Evolutionary conservation across 2,888 invertebrate species (phyloP).

Genomic region (Flexamia atlantica): DNA sequence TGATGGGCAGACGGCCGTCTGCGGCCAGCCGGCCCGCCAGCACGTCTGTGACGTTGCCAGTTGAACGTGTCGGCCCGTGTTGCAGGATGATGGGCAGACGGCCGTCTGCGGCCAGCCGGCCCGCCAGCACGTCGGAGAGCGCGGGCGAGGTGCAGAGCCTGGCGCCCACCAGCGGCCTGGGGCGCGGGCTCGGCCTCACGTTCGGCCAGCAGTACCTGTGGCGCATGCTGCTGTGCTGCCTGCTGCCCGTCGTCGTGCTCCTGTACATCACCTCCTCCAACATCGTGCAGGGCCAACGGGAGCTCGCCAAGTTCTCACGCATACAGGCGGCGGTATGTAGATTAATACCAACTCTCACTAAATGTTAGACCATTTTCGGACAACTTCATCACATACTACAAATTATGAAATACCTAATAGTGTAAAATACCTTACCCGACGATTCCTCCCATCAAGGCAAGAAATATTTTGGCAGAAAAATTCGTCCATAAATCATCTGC

Average conservation of each 20-base stretch:
- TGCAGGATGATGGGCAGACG: conserved; percentile 25
- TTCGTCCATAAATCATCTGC: too few species aligned
- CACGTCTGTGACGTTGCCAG: background rate
- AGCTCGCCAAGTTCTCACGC: background rate
- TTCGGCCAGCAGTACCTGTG: conserved; percentile 30
- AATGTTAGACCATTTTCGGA: too few species aligned
- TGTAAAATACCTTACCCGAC: too few species aligned
- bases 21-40: too few species aligned
- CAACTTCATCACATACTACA: too few species aligned
- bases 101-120: background rate
- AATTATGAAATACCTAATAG: too few species aligned
- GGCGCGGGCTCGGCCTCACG: background rate
- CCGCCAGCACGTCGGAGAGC: conserved; percentile 9
- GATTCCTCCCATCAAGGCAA: too few species aligned
- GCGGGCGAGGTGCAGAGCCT: conserved; percentile 15
- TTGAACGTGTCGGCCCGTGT: background rate
- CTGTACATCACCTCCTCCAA: background rate
- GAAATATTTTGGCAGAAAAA: too few species aligned
- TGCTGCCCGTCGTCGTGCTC: background rate
- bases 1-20: too few species aligned
- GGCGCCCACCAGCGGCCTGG: background rate
- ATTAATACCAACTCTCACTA: too few species aligned
- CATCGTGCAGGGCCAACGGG: background rate
- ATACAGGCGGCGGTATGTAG: background rate
- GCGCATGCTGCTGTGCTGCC: conserved; percentile 30